phyloP scores from a whole-genome alignment of 2,888 invertebrate species.

The Heliconius ismenius region DNA sequence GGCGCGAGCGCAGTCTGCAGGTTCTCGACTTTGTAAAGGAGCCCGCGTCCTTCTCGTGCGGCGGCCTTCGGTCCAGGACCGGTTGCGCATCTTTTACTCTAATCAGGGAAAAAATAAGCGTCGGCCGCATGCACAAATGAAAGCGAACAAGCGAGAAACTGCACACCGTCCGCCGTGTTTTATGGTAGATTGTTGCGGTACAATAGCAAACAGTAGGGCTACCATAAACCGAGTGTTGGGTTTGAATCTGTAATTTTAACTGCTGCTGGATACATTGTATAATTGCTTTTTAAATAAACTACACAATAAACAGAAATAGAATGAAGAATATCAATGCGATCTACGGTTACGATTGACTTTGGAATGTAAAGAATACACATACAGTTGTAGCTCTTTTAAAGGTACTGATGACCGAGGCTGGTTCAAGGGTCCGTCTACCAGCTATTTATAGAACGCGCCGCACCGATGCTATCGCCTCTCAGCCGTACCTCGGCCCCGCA shows the following conservation, averaged over 20 bases:
- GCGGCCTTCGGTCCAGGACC: constrained; percentile 76
- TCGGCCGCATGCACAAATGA: constrained; percentile 70
- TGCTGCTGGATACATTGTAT: background rate
- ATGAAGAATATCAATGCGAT: constrained; percentile 25
- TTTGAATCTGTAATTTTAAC: background rate
- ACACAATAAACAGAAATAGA: constrained; percentile 13
- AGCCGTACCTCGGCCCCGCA: constrained; percentile 64
- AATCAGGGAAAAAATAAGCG: constrained; percentile 75
- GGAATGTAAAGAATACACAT: constrained; percentile 46
- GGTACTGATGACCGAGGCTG: constrained; percentile 69
- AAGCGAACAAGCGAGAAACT: constrained; percentile 72
- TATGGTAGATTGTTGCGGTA: constrained; percentile 74
- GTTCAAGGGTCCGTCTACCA: constrained; percentile 77
- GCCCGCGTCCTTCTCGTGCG: constrained; percentile 62
- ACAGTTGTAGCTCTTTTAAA: constrained; percentile 61
- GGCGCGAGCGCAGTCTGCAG: constrained; percentile 47
- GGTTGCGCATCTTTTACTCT: constrained; percentile 80
- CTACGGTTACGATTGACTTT: constrained; percentile 30
- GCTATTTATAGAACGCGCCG: constrained; percentile 77
- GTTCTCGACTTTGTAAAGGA: constrained; percentile 45
- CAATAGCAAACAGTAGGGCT: constrained; percentile 53
- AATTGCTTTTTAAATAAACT: background rate
- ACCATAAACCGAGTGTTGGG: constrained; percentile 11
- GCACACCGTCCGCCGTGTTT: constrained; percentile 67
- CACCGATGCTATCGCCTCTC: constrained; percentile 72